These are phyloP conservation scores for Oasisia sp. DNA, from an alignment of 2,888 invertebrate genomes.

Conservation along the genomic window DNA sequence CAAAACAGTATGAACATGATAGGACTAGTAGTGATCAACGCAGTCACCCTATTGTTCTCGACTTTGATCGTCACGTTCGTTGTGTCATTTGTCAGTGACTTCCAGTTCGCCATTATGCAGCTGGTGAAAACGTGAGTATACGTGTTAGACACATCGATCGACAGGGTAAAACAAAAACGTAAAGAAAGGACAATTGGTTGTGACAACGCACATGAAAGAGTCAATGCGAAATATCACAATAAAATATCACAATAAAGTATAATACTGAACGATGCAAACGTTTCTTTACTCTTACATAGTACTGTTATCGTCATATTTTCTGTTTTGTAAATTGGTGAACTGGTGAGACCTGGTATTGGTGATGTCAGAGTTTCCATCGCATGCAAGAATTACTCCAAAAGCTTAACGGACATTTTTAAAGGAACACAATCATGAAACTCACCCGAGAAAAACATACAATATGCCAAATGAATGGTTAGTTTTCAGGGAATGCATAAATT, in stretches of 20 bases:
- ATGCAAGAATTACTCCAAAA: no score
- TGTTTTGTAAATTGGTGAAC: background rate
- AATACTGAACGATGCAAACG: no score
- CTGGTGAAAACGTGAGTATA: background rate
- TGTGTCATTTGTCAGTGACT: background rate
- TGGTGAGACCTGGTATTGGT: background rate
- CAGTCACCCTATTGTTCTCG: background rate
- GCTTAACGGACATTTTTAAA: no score
- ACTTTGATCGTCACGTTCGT: background rate
- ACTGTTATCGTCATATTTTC: no score
- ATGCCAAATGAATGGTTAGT: no score
- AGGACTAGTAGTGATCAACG: background rate
- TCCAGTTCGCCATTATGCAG: background rate
- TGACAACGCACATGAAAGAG: background rate
- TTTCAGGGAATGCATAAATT: no score
- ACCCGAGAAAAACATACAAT: no score
- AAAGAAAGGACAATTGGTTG: background rate
- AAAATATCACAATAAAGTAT: no score
- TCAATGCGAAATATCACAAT: background rate
- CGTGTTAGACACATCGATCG: background rate
- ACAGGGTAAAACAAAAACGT: background rate
- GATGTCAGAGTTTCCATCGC: no score
- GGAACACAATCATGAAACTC: no score
- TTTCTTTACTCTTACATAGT: no score
- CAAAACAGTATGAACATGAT: background rate